A percentile compares a stretch with the other conserved stretches of the same genome.
Evolutionary conservation across 1,140 invertebrate genomes (phyloP).

Genomic region (Calliphora vicina): DNA sequence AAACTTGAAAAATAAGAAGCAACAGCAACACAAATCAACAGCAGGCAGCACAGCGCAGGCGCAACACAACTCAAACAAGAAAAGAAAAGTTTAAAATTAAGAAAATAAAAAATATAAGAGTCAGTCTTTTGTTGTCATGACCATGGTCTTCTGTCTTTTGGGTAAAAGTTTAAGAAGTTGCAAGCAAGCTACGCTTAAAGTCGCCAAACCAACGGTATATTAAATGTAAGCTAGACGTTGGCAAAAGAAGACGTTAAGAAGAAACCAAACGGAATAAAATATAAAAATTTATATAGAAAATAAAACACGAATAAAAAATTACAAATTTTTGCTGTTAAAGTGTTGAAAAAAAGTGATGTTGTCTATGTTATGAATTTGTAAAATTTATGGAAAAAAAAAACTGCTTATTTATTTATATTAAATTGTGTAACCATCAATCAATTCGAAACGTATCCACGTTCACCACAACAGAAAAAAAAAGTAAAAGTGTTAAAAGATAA

Average conservation of each 20-base stretch:
- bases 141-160: constrained; percentile 18
- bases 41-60: neutral
- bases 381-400: neutral
- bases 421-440: neutral
- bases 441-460: neutral
- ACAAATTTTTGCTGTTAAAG: neutral
- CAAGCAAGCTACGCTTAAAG: constrained; percentile 25
- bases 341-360: neutral
- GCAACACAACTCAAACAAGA: neutral
- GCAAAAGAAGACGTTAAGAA: constrained; percentile 26
- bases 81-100: constrained; percentile 26
- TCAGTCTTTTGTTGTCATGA: constrained; percentile 26
- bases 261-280: constrained; percentile 21
- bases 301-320: neutral
- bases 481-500: neutral
- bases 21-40: neutral
- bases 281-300: neutral
- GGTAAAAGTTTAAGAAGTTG: constrained; percentile 34
- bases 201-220: constrained; percentile 12
- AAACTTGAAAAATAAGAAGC: neutral
- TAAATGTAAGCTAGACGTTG: constrained; percentile 27
- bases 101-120: neutral
- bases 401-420: neutral
- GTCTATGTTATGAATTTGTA: neutral
- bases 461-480: neutral